Evolutionary conservation across 2,888 invertebrate species (phyloP), one percentile per base, ranked within the genome.

Genomic region (Chloroclystis v-ata): DNA sequence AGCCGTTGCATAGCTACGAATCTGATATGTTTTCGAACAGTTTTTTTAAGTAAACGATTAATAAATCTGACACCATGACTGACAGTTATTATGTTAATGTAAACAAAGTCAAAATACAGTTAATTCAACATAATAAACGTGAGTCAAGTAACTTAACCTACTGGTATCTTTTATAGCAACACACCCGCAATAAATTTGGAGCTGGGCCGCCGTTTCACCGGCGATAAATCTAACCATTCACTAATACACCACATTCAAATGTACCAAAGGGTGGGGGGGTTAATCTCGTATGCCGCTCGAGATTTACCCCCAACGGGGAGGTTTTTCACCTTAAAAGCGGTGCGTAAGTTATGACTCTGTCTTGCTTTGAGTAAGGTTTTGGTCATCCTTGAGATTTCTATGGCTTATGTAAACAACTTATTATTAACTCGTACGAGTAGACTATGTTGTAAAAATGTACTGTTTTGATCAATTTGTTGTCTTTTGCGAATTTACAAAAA

Each of bases 201-300:
- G 69, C 68, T 67, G 69, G 67, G 56, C 74, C 72, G 71, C 67
- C 75, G 69, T 74, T 70, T 65, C 69, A 58, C 52, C 65, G 60
- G 63, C 73, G 64, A 81, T 84, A 84, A 82, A 84, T 83, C 82
- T 78, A 63, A 64, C 74, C 78, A 75, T 79, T 82, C 78, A 75
- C 78, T 79, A 83, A 80, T 82, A 80, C 76, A 75, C 76, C 77
- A 69, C 78, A 83, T 82, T 83, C 82, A 82, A 82, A 82, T 80
- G 76, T 75, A 74, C 69, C 76, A 46, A 49, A 47, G 55, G 35
- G 54, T 48, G 47, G 49, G 49, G 54, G 52, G 55, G 53, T 54
- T 55, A 59, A 57, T 60, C 56, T 57, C 42, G 57, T 56, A 57
- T 58, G 54, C 56, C 45, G 51, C 52, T 54, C 54, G 54, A 57